Base-by-base conservation (phyloP, 2,113 vertebrate species). In the Eulacestoma nigropectus region DNA sequence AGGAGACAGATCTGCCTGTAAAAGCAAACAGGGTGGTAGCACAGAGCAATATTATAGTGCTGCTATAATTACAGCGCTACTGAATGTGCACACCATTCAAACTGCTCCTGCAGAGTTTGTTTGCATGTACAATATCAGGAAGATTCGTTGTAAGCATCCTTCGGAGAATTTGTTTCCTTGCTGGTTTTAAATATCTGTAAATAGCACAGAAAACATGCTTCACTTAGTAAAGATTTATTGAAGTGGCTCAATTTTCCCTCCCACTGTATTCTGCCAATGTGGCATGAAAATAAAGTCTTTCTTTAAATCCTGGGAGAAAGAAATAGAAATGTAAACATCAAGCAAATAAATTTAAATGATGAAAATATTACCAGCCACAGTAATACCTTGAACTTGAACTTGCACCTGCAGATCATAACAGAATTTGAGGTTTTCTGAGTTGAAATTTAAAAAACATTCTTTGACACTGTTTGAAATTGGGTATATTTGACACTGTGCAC, bases 1-100 rank as follows among this genome's bases (percentile, higher is more conserved):
- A 76, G 82, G 78, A 87, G 92, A 68, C 70, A 59, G 68, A 80
- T 47, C 77, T 0, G 21, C 49, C 80, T 76, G 69, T 23, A 75
- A 94, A 91, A 73, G 77, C 86, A 92, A 92, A 89, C 89, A 73
- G 80, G 90, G 88, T 9, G 70, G 83, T 17, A 52, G 83, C 92
- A 88, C 41, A 65, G 62, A 93, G 82, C 53, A 85, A 10, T 37
- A 55, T 57, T 50, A 23, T 0, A 46, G 69, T 49, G 70, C 33
- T 91, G 20, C 52, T 55, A 1, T 62, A 94, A 96, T 93, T 83
- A 70, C 1, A 85, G 70, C 17, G 57, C 53, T 44, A 13, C 70
- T 55, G 84, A 50, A 67, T 23, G 72, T 13, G 70, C 37, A 44
- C 74, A n/a, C 64, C 55, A 16, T 20, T 73, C 11, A 2, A 87